phyloP scores from a whole-genome alignment of 1,140 invertebrate species.

The Bombus pyrosoma region DNA sequence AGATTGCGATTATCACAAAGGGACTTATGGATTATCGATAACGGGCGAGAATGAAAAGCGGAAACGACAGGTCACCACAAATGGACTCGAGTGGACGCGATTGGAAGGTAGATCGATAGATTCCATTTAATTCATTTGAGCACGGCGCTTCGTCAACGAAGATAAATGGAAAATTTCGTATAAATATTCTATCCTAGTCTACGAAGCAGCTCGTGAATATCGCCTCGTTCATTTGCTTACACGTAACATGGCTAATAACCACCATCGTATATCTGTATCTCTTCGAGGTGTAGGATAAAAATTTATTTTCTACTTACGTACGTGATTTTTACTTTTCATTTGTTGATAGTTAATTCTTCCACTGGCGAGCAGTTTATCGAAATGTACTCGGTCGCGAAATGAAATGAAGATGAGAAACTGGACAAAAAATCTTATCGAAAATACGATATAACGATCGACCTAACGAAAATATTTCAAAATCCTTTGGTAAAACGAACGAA shows the following conservation, averaged over 20 bases:
- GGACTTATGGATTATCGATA: constrained; percentile 56
- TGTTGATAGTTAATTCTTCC: no score
- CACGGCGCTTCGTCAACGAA: neutral
- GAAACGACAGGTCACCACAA: constrained; percentile 44
- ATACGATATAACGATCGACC: no score
- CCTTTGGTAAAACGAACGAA: neutral
- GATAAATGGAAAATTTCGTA: constrained; percentile 42
- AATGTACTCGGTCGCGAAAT: no score
- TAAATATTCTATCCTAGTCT: neutral
- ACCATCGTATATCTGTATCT: no score
- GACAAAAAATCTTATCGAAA: no score
- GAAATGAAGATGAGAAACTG: no score
- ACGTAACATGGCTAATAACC: neutral
- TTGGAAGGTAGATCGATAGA: constrained; percentile 32
- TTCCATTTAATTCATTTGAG: constrained; percentile 46
- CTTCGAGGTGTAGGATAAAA: neutral
- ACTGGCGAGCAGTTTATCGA: no score
- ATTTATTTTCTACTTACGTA: neutral
- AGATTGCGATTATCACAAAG: constrained; percentile 57
- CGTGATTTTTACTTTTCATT: no score
- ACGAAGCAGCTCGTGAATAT: neutral
- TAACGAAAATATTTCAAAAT: neutral
- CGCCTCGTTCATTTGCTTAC: neutral
- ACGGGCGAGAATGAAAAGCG: constrained; percentile 44
- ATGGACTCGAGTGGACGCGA: constrained; percentile 47